Percentiles rank a stretch among this genome's conserved stretches.
phyloP scores from a whole-genome alignment of 2,888 invertebrate species.

The Melinaea menophilus region DNA sequence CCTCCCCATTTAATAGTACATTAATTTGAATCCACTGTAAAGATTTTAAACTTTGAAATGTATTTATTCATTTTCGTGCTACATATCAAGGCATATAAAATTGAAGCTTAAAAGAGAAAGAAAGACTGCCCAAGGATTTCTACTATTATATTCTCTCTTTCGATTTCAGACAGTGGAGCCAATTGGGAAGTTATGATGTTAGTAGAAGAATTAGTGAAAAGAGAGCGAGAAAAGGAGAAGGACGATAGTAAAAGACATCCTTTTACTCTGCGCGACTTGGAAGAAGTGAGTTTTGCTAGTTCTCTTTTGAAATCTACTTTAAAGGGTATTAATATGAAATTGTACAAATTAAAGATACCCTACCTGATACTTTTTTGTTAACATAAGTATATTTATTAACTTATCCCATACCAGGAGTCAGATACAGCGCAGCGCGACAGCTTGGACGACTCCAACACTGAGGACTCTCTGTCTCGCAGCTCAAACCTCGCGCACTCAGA shows the following conservation, averaged over 20 bases:
- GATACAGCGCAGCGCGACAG: conserved; percentile 68
- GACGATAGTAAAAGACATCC: conserved; percentile 59
- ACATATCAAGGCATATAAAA: no score
- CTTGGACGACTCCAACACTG: conserved; percentile 66
- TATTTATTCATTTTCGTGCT: no score
- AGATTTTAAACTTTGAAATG: no score
- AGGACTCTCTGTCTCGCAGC: conserved; percentile 44
- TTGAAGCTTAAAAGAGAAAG: no score
- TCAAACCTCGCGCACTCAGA: not conserved
- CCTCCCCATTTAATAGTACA: no score
- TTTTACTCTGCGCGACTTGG: conserved; percentile 62
- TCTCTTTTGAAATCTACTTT: no score
- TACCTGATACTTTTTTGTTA: not conserved
- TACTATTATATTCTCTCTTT: conserved; percentile 20
- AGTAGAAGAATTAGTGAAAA: conserved; percentile 83
- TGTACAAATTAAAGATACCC: not conserved
- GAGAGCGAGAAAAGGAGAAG: conserved; percentile 67
- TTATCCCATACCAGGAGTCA: conserved; percentile 52
- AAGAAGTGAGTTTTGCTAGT: conserved; percentile 51
- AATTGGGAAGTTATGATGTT: conserved; percentile 90
- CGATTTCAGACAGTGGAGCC: conserved; percentile 66
- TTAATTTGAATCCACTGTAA: no score
- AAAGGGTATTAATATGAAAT: not conserved
- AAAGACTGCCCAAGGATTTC: no score
- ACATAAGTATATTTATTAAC: not conserved